These are phyloP conservation scores for Alosa alosa DNA, from an alignment of 2,113 vertebrate species.

Conservation along the genomic window DNA sequence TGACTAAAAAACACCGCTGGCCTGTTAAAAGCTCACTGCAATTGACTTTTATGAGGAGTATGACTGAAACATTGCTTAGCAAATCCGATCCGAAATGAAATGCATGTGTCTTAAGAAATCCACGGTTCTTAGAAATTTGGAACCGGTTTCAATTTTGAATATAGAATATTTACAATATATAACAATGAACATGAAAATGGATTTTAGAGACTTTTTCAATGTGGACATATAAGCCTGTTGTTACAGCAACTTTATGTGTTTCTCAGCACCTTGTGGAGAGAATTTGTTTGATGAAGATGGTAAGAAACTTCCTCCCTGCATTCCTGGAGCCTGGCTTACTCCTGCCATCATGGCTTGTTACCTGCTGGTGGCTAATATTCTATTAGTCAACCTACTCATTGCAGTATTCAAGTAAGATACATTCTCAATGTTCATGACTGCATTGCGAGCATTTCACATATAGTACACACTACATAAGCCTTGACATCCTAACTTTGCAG, in stretches of 20 bases:
- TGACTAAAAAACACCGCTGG: no score
- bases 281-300: slow-evolving; percentile 96
- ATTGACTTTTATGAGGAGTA: no score
- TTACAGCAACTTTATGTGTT: not conserved
- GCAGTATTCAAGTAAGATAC: slow-evolving; percentile 93
- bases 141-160: no score
- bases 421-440: not conserved
- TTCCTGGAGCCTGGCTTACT: slow-evolving; percentile 96
- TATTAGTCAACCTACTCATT: slow-evolving; percentile 95
- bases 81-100: no score
- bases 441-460: not conserved
- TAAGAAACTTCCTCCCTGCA: slow-evolving; percentile 92
- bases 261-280: slow-evolving; percentile 91
- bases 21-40: no score
- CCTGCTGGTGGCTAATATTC: slow-evolving; percentile 94
- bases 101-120: no score
- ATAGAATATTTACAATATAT: no score
- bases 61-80: no score
- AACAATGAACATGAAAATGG: no score
- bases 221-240: not conserved
- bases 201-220: not conserved
- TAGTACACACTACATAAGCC: not conserved
- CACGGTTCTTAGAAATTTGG: no score
- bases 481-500: no score
- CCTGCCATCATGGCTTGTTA: slow-evolving; percentile 98